phyloP scores from a whole-genome alignment of 2,797 vertebrate genomes.

The Poecilia velifera region DNA sequence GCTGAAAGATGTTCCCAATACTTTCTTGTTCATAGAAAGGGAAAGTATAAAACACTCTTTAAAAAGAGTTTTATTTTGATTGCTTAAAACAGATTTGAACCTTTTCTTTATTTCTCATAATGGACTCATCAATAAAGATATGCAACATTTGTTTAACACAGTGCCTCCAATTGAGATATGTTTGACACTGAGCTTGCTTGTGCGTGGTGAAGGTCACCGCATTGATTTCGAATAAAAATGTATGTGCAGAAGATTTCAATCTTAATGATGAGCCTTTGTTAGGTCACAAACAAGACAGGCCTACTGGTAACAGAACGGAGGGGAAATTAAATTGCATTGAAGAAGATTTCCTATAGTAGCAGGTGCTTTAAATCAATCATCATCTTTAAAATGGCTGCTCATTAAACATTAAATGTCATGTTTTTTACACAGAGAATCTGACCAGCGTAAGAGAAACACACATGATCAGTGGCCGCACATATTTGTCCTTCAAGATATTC shows the following conservation, averaged over 20 bases:
- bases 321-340: slow-evolving; percentile 61
- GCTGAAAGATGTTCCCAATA: slow-evolving; percentile 28
- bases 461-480: slow-evolving; percentile 45
- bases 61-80: neutral
- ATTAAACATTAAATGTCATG: slow-evolving; percentile 14
- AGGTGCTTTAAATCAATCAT: slow-evolving; percentile 57
- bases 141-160: slow-evolving; percentile 57
- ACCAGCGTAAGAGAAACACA: slow-evolving; percentile 50
- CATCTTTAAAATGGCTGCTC: slow-evolving; percentile 28
- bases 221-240: slow-evolving; percentile 83
- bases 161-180: slow-evolving; percentile 38
- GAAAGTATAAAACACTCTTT: neutral
- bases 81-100: slow-evolving; percentile 19
- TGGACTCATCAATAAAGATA: slow-evolving; percentile 50
- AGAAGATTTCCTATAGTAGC: slow-evolving; percentile 37
- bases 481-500: slow-evolving; percentile 50
- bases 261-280: slow-evolving; percentile 78
- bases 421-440: slow-evolving; percentile 35
- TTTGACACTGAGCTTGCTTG: slow-evolving; percentile 68
- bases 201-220: slow-evolving; percentile 76
- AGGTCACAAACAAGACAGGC: slow-evolving; percentile 65
- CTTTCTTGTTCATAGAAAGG: slow-evolving; percentile 18
- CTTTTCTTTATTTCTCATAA: slow-evolving; percentile 13
- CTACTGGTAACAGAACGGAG: slow-evolving; percentile 71
- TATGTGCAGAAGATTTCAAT: slow-evolving; percentile 80